Conservation (phyloP, 2,888 invertebrate genomes). For the Volucella bombylans region DNA sequence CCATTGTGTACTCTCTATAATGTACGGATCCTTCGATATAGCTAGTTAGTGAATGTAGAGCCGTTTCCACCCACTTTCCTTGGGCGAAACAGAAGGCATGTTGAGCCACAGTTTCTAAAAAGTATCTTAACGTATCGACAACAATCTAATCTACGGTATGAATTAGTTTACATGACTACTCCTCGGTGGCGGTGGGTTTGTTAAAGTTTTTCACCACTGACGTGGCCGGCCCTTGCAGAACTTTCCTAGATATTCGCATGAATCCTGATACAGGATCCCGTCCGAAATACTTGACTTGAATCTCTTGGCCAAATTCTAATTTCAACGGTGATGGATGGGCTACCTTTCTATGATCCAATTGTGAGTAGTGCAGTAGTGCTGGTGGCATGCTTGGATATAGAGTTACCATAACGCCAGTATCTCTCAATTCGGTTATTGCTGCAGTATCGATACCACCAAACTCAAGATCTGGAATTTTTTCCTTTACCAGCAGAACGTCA, state of each 20-base stretch:
- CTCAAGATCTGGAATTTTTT: constrained; percentile 90
- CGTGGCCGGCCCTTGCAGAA: constrained; percentile 87
- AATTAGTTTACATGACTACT: no score
- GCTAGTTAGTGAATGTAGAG: no score
- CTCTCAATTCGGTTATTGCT: constrained; percentile 93
- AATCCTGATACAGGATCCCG: constrained; percentile 96
- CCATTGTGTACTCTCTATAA: no score
- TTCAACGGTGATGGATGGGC: constrained; percentile 94
- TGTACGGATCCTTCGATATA: no score
- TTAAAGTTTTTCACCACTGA: constrained; percentile 83
- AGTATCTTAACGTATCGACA: no score
- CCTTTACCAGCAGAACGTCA: constrained; percentile 85
- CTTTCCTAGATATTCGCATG: constrained; percentile 94
- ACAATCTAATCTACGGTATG: no score
- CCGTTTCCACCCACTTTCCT: no score
- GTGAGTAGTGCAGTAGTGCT: constrained; percentile 93
- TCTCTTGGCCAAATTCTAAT: constrained; percentile 93
- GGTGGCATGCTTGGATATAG: constrained; percentile 92
- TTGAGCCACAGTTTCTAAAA: no score
- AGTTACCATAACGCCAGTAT: constrained; percentile 94
- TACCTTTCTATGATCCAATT: constrained; percentile 93
- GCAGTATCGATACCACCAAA: constrained; percentile 97
- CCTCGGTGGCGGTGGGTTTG: no score
- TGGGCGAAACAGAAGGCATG: no score
- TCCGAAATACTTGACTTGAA: constrained; percentile 98